phyloP scores from a whole-genome alignment of 2,888 invertebrate genomes.

The Diachrysia chrysitis region DNA sequence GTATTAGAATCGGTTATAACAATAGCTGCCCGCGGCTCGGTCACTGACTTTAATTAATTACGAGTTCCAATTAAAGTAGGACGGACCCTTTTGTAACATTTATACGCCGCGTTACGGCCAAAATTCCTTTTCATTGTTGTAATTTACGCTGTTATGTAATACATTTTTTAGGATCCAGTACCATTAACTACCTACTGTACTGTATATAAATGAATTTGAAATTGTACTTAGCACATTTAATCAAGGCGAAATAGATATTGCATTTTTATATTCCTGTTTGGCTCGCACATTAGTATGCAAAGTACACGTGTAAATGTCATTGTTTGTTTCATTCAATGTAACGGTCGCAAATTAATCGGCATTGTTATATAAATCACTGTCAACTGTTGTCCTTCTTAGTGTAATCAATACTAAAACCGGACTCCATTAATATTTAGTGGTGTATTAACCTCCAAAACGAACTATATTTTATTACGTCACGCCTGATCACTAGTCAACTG shows the following conservation, averaged over 20 bases:
- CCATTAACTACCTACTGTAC: not conserved
- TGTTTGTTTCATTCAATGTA: constrained; percentile 35
- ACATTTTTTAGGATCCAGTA: not conserved
- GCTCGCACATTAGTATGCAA: constrained; percentile 18
- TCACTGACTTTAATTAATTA: constrained; percentile 75
- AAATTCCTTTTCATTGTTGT: constrained; percentile 48
- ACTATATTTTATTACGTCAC: constrained; percentile 11
- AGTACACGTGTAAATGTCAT: constrained; percentile 22
- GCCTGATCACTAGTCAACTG: not conserved
- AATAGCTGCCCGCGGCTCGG: constrained; percentile 65
- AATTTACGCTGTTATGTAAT: constrained; percentile 9
- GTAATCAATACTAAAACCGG: constrained; percentile 31
- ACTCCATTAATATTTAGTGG: constrained; percentile 36
- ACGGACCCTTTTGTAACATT: constrained; percentile 58
- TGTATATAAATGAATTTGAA: not conserved
- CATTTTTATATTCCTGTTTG: constrained; percentile 15
- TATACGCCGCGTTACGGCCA: constrained; percentile 33
- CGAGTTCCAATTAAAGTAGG: constrained; percentile 70
- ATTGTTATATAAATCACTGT: constrained; percentile 41
- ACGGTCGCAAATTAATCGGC: constrained; percentile 36
- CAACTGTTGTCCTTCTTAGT: constrained; percentile 33
- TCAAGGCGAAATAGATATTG: constrained; percentile 5
- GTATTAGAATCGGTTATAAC: constrained; percentile 53
- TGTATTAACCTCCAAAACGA: not conserved
- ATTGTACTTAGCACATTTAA: constrained; percentile 4